Conservation (phyloP, 2,113 vertebrate genomes). For the Saguinus imperator region DNA sequence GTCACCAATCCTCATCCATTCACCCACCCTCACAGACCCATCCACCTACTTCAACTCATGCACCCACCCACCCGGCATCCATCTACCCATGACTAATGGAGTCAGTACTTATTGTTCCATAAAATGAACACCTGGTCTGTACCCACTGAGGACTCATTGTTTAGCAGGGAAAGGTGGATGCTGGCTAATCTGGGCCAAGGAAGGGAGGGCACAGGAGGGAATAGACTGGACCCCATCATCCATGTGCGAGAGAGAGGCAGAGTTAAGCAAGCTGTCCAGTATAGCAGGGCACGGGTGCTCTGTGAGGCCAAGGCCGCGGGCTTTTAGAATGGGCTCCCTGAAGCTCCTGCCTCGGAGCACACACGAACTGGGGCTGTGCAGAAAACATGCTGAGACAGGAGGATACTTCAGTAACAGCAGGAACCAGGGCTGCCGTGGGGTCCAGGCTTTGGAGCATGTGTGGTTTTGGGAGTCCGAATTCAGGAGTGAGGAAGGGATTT, state of each 20-base stretch:
- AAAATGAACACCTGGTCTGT: neutral
- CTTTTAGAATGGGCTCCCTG: neutral
- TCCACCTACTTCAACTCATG: too few species aligned
- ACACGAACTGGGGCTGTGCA: neutral
- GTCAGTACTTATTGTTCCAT: neutral
- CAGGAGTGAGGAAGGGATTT: neutral
- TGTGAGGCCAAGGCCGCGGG: neutral
- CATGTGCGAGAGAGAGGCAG: neutral
- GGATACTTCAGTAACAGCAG: neutral
- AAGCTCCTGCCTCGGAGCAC: neutral
- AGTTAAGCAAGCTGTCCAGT: neutral
- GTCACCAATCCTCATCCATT: neutral
- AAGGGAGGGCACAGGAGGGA: neutral
- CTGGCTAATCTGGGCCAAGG: neutral
- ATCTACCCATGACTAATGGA: neutral
- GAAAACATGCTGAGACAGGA: neutral
- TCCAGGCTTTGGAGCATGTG: neutral
- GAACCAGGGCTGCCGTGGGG: neutral
- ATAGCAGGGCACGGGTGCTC: rapidly evolving
- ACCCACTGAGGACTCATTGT: neutral
- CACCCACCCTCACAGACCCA: too few species aligned
- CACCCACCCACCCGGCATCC: neutral
- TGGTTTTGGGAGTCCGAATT: neutral
- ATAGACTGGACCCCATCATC: neutral
- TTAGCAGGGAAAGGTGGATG: neutral